Evolutionary conservation across 2,797 vertebrate species (phyloP).

Genomic region (Nasua narica): DNA sequence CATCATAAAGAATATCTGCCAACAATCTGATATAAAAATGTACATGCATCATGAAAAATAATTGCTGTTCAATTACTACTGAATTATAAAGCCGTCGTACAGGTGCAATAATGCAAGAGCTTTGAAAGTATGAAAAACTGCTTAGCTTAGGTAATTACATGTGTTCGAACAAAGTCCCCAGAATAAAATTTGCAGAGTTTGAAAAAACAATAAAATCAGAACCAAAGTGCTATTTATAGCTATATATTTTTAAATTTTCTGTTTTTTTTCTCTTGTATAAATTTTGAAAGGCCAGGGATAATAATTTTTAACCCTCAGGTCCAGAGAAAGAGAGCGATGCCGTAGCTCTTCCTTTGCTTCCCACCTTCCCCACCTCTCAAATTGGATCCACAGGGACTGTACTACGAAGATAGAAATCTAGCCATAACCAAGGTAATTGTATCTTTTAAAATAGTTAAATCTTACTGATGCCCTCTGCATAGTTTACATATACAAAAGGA

Average conservation of each 20-base stretch:
- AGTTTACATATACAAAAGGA: conserved; percentile 49
- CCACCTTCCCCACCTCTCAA: not conserved
- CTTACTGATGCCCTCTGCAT: conserved; percentile 29
- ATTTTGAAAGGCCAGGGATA: conserved; percentile 45
- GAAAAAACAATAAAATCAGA: conserved; percentile 71
- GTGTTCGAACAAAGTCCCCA: conserved; percentile 72
- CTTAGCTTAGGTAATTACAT: conserved; percentile 80
- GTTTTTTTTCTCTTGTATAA: conserved; percentile 12
- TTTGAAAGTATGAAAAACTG: conserved; percentile 79
- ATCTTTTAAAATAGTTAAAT: conserved; percentile 64
- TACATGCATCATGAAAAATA: conserved; percentile 85
- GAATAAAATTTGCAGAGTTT: conserved; percentile 73
- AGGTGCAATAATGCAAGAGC: conserved; percentile 82
- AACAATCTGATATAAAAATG: conserved; percentile 83
- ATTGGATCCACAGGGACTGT: conserved; percentile 21
- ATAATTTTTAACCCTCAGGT: conserved; percentile 27
- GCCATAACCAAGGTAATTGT: conserved; percentile 43
- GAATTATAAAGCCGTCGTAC: conserved; percentile 81
- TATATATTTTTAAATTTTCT: conserved; percentile 35
- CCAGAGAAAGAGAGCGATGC: not conserved
- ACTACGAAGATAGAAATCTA: conserved; percentile 47
- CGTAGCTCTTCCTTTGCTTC: not conserved
- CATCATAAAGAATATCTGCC: conserved; percentile 83
- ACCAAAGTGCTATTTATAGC: conserved; percentile 61
- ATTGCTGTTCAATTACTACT: conserved; percentile 84